Evolutionary conservation across 2,113 vertebrate genomes (phyloP).

Genomic region (Sminthopsis crassicaudata): DNA sequence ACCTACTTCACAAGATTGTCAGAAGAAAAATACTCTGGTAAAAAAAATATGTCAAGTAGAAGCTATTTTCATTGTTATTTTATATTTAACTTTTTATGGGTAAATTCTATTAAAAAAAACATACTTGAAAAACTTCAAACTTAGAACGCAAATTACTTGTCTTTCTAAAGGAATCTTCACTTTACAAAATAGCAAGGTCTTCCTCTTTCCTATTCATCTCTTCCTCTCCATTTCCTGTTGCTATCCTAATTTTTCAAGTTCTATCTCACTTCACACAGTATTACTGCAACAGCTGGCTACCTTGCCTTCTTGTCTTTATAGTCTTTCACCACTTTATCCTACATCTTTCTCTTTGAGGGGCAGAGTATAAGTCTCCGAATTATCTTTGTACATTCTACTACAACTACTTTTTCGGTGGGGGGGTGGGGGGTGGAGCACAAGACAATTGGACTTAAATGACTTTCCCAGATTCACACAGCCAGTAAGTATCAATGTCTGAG

Average conservation of each 20-base stretch:
- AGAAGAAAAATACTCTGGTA: neutral
- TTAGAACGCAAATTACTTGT: neutral
- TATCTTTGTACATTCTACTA: neutral
- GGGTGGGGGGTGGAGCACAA: neutral
- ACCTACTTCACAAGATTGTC: neutral
- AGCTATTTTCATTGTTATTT: neutral
- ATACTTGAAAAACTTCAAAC: neutral
- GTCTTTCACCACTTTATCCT: neutral
- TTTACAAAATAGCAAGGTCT: neutral
- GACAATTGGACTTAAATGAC: too few species aligned
- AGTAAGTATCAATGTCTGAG: too few species aligned
- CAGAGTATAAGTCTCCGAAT: neutral
- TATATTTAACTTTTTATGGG: neutral
- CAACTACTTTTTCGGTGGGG: too few species aligned
- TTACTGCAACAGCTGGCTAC: neutral
- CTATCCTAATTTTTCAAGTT: neutral
- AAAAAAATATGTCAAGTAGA: neutral
- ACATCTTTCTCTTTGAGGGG: neutral
- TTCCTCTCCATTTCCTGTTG: neutral
- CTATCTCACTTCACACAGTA: neutral
- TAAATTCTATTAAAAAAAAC: neutral
- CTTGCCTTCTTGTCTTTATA: neutral
- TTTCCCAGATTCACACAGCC: too few species aligned
- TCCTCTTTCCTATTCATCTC: neutral
- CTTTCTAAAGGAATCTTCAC: neutral